Percentiles rank a stretch among this genome's conserved stretches.
phyloP scores from a whole-genome alignment of 1,140 invertebrate genomes.

The Campoletis sonorensis region DNA sequence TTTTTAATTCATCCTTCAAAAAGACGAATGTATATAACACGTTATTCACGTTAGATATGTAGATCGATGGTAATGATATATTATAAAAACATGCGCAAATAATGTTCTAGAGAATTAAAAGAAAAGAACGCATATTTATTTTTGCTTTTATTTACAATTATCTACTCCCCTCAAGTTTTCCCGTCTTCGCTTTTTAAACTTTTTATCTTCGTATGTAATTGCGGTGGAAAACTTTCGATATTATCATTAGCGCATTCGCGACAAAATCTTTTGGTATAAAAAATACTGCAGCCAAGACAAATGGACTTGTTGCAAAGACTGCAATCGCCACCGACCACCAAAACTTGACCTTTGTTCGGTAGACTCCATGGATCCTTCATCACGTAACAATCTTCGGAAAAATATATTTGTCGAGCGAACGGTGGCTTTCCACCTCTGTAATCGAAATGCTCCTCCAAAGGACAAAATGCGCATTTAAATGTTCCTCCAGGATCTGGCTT shows the following conservation, averaged over 20 bases:
- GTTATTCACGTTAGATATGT: neutral
- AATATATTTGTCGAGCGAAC: slow-evolving; percentile 80
- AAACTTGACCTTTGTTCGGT: slow-evolving; percentile 81
- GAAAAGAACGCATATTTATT: slow-evolving; percentile 14
- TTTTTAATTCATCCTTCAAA: slow-evolving; percentile 15
- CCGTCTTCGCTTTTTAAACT: slow-evolving; percentile 49
- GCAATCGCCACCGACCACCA: slow-evolving; percentile 87
- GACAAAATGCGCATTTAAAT: slow-evolving; percentile 83
- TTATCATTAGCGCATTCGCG: slow-evolving; percentile 80
- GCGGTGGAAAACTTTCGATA: slow-evolving; percentile 81
- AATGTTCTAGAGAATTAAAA: slow-evolving; percentile 15
- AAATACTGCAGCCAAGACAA: slow-evolving; percentile 90
- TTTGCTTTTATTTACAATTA: slow-evolving; percentile 24
- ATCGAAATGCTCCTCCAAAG: slow-evolving; percentile 82
- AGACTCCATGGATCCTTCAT: slow-evolving; percentile 90
- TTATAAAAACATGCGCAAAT: slow-evolving; percentile 43
- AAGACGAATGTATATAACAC: slow-evolving; percentile 35
- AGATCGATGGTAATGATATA: slow-evolving; percentile 28
- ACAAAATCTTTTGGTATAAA: slow-evolving; percentile 86
- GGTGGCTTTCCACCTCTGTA: slow-evolving; percentile 85
- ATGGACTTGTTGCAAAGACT: slow-evolving; percentile 81
- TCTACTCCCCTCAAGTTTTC: slow-evolving; percentile 25
- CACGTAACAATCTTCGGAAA: slow-evolving; percentile 85
- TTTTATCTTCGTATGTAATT: slow-evolving; percentile 77
- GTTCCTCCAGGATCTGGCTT: slow-evolving; percentile 58